These are phyloP conservation scores for Cremastobaeus sp. DNA, from an alignment of 2,888 invertebrate species.

Conservation along the genomic window DNA sequence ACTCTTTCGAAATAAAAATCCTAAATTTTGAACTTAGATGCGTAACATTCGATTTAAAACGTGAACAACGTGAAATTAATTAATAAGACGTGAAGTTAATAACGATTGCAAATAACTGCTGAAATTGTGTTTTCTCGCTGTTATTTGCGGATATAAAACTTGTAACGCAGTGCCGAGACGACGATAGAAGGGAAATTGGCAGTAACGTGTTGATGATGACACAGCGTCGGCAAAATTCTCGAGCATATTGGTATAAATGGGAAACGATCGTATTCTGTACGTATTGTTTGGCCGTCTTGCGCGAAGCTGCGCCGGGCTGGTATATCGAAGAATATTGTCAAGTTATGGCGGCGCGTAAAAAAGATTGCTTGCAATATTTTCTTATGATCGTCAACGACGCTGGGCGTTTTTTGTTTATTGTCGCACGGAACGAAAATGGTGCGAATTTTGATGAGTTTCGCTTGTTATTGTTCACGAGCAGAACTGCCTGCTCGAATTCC, in stretches of 20 bases:
- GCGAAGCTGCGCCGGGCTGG: neutral
- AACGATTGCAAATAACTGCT: conserved; percentile 37
- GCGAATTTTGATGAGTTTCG: neutral
- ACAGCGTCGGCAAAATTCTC: conserved; percentile 34
- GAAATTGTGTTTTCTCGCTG: too few relatives aligned
- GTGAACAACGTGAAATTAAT: too few relatives aligned
- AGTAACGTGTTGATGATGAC: conserved; percentile 39
- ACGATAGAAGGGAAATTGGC: conserved; percentile 40
- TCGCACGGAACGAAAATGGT: neutral
- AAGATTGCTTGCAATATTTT: conserved; percentile 24
- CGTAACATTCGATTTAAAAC: too few relatives aligned
- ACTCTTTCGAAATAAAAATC: too few relatives aligned
- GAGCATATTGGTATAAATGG: conserved; percentile 43
- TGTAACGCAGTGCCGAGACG: conserved; percentile 16
- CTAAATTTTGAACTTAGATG: too few relatives aligned
- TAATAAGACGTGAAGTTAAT: too few relatives aligned
- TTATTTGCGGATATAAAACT: too few relatives aligned
- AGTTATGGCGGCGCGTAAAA: conserved; percentile 11
- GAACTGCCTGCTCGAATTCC: too few relatives aligned
- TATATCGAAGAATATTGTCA: conserved; percentile 12
- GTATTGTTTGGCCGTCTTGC: conserved; percentile 26
- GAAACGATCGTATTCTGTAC: conserved; percentile 32
- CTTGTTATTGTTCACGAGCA: neutral
- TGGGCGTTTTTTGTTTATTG: conserved; percentile 24
- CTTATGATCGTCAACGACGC: conserved; percentile 19